Evolutionary conservation across 2,797 vertebrate genomes (phyloP).

Genomic region (Chloroceryle amazona): DNA sequence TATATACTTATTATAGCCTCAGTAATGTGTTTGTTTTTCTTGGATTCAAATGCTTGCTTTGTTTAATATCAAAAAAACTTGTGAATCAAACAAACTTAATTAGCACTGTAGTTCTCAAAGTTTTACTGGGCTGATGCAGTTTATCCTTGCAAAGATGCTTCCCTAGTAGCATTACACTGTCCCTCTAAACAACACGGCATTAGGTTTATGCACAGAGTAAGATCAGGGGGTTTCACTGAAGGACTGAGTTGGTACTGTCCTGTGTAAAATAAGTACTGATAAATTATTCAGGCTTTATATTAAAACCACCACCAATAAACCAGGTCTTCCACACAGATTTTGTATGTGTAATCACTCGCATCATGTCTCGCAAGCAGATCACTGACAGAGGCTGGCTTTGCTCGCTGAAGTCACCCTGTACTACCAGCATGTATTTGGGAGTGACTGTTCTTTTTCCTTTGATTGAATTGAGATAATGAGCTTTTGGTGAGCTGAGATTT

Average conservation of each 20-base stretch:
- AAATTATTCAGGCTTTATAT: background rate
- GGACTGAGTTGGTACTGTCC: background rate
- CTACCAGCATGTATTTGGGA: background rate
- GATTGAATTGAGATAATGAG: background rate
- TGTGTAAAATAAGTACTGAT: background rate
- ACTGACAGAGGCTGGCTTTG: background rate
- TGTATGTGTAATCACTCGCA: rapidly evolving
- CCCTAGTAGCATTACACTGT: background rate
- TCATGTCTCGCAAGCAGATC: background rate
- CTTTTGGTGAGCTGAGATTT: background rate
- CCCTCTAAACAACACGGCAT: background rate
- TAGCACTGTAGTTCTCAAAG: background rate
- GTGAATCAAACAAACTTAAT: background rate
- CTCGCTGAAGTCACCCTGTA: background rate
- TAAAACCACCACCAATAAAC: background rate
- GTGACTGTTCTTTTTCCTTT: background rate
- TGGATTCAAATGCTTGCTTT: background rate
- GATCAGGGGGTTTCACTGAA: background rate
- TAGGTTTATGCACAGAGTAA: background rate
- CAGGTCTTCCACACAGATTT: background rate
- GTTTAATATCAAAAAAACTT: background rate
- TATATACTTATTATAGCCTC: background rate
- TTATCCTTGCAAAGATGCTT: background rate
- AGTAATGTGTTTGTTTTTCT: background rate
- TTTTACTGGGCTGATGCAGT: background rate